These are phyloP conservation scores for Cranoglanis bouderius DNA, from an alignment of 2,113 vertebrate genomes.

Conservation along the genomic window DNA sequence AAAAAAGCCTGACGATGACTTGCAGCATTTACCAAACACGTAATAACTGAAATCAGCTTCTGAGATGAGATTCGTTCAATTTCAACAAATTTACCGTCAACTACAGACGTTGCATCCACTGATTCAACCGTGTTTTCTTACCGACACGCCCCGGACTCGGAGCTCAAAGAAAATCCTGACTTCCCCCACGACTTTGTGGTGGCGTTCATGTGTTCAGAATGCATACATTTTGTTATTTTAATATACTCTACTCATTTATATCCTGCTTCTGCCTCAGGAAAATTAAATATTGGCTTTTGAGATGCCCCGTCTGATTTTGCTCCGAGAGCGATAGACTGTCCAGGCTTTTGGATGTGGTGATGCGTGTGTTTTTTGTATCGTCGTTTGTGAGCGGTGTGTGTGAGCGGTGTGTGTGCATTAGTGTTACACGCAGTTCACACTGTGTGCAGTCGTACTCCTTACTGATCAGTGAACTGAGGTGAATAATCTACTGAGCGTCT, in stretches of 20 bases:
- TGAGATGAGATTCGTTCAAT: no score
- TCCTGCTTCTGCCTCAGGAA: neutral
- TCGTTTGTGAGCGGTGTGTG: neutral
- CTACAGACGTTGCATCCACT: no score
- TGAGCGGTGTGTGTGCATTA: neutral
- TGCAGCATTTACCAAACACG: no score
- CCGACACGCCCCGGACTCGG: no score
- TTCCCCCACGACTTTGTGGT: no score
- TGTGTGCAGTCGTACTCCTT: neutral
- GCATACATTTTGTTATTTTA: slow-evolving; percentile 38
- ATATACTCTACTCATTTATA: no score
- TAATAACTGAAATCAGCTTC: no score
- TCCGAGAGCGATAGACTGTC: slow-evolving; percentile 2
- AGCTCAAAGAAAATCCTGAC: no score
- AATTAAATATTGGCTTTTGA: slow-evolving; percentile 9
- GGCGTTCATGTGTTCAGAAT: no score
- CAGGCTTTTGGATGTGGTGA: neutral
- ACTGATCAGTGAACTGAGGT: neutral
- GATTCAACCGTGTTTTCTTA: no score
- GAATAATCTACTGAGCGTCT: neutral
- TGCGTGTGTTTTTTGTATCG: neutral
- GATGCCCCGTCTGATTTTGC: neutral
- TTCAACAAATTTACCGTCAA: no score
- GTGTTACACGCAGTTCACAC: slow-evolving; percentile 27
- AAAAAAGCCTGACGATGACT: no score